Evolutionary conservation across 2,113 vertebrate species (phyloP).

Genomic region (Tachysurus vachellii): DNA sequence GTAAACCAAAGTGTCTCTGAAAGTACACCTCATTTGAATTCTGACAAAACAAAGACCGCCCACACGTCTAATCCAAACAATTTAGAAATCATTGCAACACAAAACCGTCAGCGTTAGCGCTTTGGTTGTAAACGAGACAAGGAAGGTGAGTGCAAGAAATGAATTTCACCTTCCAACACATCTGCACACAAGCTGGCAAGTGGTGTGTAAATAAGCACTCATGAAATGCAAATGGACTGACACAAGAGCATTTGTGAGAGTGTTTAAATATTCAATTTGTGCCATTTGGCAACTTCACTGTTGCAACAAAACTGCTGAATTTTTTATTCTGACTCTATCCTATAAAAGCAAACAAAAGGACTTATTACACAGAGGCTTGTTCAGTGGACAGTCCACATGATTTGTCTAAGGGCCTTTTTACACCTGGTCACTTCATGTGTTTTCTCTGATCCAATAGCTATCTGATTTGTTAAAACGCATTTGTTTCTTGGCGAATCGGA

Average conservation of each 20-base stretch:
- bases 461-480: too few species aligned
- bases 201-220: neutral
- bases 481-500: too few species aligned
- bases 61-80: neutral
- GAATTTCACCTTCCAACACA: neutral
- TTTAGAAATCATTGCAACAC: neutral
- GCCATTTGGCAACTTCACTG: neutral
- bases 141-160: neutral
- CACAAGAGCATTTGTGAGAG: neutral
- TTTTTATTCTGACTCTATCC: neutral
- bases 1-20: neutral
- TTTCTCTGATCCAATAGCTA: too few species aligned
- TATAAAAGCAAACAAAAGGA: neutral
- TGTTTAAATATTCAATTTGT: constrained; percentile 5
- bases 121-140: neutral
- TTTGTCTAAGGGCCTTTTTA: too few species aligned
- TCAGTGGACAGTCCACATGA: neutral
- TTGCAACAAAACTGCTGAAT: neutral
- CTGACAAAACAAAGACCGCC: neutral
- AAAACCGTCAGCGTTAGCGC: neutral
- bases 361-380: neutral
- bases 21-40: neutral
- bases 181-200: neutral
- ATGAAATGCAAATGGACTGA: constrained; percentile 3
- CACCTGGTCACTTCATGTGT: too few species aligned